These are phyloP conservation scores for Abramis brama DNA, from an alignment of 2,113 vertebrate species.

Conservation along the genomic window DNA sequence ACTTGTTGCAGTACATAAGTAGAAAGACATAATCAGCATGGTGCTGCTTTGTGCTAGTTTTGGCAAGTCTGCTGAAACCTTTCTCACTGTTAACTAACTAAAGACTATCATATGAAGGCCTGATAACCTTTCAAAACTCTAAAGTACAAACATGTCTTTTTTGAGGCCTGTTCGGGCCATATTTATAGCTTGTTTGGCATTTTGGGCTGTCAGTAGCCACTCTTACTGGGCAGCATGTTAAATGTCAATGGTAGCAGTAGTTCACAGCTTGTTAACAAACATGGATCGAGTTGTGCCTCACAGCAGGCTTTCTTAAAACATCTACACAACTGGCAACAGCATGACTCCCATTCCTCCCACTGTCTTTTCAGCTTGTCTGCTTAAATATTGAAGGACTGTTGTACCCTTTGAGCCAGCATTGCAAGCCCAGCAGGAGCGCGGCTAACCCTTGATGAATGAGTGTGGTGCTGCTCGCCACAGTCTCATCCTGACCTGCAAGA, in stretches of 20 bases:
- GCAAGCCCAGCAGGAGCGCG: slow-evolving; percentile 59
- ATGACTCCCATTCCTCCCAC: slow-evolving; percentile 15
- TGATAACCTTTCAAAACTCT: neutral
- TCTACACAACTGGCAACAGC: slow-evolving; percentile 42
- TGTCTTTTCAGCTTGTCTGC: slow-evolving; percentile 38
- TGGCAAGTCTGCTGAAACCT: neutral
- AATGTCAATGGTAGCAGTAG: slow-evolving; percentile 15
- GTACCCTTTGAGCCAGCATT: slow-evolving; percentile 56
- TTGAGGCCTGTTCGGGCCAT: neutral
- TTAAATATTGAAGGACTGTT: slow-evolving; percentile 62
- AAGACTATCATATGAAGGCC: neutral
- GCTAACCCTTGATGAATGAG: slow-evolving; percentile 69
- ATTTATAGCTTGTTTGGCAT: slow-evolving; percentile 12
- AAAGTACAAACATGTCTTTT: neutral
- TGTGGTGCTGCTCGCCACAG: slow-evolving; percentile 68
- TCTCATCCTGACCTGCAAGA: slow-evolving; percentile 53
- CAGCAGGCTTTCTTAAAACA: slow-evolving; percentile 38
- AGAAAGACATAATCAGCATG: too few relatives aligned
- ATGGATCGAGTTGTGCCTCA: slow-evolving; percentile 51
- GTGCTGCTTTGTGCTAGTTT: neutral
- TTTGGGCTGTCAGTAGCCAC: neutral
- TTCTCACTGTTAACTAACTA: neutral
- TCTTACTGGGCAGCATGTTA: slow-evolving; percentile 33
- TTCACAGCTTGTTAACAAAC: slow-evolving; percentile 57
- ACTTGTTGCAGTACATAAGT: too few relatives aligned